Conservation (phyloP, 2,888 invertebrate species). For the Hirtodrosophila histrioides region DNA sequence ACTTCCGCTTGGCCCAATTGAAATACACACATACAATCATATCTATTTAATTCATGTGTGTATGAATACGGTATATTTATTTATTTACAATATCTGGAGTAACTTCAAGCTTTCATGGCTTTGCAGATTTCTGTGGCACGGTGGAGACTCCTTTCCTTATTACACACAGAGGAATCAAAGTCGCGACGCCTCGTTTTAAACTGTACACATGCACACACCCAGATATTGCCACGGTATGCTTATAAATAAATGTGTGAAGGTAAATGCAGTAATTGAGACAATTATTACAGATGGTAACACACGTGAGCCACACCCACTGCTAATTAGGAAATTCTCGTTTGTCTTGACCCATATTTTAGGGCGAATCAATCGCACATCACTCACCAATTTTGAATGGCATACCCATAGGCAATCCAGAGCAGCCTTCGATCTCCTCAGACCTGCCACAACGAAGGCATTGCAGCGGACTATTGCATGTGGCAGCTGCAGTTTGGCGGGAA, state of each 20-base stretch:
- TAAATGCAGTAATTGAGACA: not conserved
- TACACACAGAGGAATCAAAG: too few relatives aligned
- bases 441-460: too few relatives aligned
- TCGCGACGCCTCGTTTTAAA: not conserved
- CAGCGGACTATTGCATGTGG: too few relatives aligned
- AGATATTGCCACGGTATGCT: not conserved
- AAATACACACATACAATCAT: not conserved
- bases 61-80: constrained; percentile 5
- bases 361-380: not conserved
- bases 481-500: too few relatives aligned
- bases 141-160: not conserved
- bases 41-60: not conserved
- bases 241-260: not conserved
- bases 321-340: not conserved
- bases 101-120: constrained; percentile 9
- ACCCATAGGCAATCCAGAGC: too few relatives aligned
- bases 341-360: too few relatives aligned
- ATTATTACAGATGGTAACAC: not conserved
- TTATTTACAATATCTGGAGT: constrained; percentile 7
- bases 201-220: too few relatives aligned
- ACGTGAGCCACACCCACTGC: not conserved
- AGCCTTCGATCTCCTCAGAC: too few relatives aligned
- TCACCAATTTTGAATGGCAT: not conserved
- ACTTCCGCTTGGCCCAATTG: constrained; percentile 64
- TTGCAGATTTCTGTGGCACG: not conserved